Evolutionary conservation across 1,140 invertebrate species (phyloP).

Genomic region (Schlechtendalia chinensis): DNA sequence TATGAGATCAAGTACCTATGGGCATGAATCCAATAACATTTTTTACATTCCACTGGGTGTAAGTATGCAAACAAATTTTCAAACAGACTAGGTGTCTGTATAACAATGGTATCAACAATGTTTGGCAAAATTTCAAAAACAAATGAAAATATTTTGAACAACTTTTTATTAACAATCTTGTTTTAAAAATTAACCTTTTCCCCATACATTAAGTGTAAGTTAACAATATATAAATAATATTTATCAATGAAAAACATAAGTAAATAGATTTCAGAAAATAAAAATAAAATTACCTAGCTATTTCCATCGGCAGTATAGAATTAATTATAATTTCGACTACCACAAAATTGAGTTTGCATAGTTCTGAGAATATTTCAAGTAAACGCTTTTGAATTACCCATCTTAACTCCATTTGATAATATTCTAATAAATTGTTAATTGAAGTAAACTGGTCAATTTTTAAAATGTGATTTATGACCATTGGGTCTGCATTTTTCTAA

Average conservation of each 20-base stretch:
- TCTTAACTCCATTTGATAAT: slow-evolving; percentile 89
- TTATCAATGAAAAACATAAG: not conserved
- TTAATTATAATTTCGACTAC: slow-evolving; percentile 77
- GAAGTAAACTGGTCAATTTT: slow-evolving; percentile 73
- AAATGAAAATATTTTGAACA: not conserved
- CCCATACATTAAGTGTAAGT: not conserved
- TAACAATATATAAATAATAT: not conserved
- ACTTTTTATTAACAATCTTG: not conserved
- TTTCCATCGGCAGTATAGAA: slow-evolving; percentile 82
- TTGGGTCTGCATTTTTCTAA: slow-evolving; percentile 78
- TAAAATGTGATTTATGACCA: slow-evolving; percentile 74
- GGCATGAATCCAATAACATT: not conserved
- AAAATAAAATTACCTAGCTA: slow-evolving; percentile 65
- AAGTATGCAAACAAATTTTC: not conserved
- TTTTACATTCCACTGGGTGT: not conserved
- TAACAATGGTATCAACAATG: not conserved
- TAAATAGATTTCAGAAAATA: too few relatives aligned
- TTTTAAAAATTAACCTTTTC: not conserved
- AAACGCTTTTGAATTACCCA: slow-evolving; percentile 78
- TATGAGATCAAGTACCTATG: not conserved
- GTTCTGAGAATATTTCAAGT: slow-evolving; percentile 80
- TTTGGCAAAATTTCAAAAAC: not conserved
- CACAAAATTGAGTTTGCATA: slow-evolving; percentile 78
- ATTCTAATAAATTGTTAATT: slow-evolving; percentile 76
- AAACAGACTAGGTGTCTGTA: not conserved